Conservation (phyloP, 2,113 vertebrate species). For the Pseudorhombus dupliciocellatus region DNA sequence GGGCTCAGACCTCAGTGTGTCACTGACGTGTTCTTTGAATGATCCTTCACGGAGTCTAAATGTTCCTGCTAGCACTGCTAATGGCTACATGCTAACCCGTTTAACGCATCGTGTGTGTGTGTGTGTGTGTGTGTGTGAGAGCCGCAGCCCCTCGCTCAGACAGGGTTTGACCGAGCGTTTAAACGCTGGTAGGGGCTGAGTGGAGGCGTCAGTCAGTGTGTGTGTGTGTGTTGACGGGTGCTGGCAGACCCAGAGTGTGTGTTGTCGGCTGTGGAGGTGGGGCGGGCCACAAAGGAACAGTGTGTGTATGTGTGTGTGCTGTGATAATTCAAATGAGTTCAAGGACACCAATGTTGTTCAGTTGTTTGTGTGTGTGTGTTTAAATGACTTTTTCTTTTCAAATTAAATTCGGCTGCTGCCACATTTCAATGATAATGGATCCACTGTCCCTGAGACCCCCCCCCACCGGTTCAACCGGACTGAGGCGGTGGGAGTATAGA, state of each 20-base stretch:
- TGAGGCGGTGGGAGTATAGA: conserved; percentile 7
- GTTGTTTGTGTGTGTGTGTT: conserved; percentile 33
- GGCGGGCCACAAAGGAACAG: conserved; percentile 50
- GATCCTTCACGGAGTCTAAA: no score
- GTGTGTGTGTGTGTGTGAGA: conserved; percentile 8
- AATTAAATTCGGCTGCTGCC: conserved; percentile 52
- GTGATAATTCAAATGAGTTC: conserved; percentile 38
- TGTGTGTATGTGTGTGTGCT: conserved; percentile 23
- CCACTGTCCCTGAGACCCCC: conserved; percentile 70
- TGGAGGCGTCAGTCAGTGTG: conserved; percentile 66
- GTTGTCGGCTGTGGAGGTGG: conserved; percentile 38
- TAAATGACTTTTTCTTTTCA: conserved; percentile 44
- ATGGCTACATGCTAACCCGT: no score
- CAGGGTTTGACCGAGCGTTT: conserved; percentile 71
- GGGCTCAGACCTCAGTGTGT: no score
- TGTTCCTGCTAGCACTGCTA: no score
- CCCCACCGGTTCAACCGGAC: conserved; percentile 34
- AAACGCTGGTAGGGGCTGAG: conserved; percentile 63
- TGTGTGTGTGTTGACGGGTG: conserved; percentile 5
- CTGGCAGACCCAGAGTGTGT: no score
- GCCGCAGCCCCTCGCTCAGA: conserved; percentile 59
- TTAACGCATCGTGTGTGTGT: not conserved
- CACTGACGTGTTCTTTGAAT: no score
- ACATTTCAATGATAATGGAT: conserved; percentile 78
- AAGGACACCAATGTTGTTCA: conserved; percentile 30